Base-by-base conservation (phyloP, 2,888 invertebrate genomes). In the Tipula lateralis region DNA sequence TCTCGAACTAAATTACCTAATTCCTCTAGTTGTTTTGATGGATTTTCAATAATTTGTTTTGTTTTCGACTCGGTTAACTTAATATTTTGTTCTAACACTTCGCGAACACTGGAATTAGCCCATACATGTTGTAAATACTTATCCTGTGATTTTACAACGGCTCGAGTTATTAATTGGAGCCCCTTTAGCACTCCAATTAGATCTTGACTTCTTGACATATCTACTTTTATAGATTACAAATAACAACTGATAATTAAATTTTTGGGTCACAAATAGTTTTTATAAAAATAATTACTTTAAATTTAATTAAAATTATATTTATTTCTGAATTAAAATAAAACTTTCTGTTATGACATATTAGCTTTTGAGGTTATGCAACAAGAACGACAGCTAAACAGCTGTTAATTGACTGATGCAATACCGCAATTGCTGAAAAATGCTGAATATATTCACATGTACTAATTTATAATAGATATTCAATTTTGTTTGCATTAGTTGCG, bases 101-200 rank as follows among this genome's bases (percentile, higher is more conserved):
- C 91, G 88, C 92, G 93, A 80, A 95, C 87, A 88, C 93, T 95
- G 19, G 95, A 95, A 89, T 94, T 94, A 89, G 92, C 91, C 93
- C 95, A 93, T 87, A 94, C 89, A 86, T 91, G 90, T 88, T 91
- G 16, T 30, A 82, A 82, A 16, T 82, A 82, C n/a, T 30, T 82
- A 16, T 32, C 32, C 6, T 82, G 82, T n/a, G 82, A 30, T 29
- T 82, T 29, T 1, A 16, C 29, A 30, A 29, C 82, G 32, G n/a
- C 82, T 30, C 32, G 29, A 4, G 32, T 82, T 30, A 82, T 4
- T 7, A 82, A 30, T 82, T 82, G 82, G 30, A 82, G 16, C 16
- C 82, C 82, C 9, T 82, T 82, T 30, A 82, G 82, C 4, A 82
- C 32, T 30, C n/a, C 82, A 82, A 82, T 30, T 9, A 82, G n/a